Evolutionary conservation across 1,140 invertebrate species (phyloP), one percentile per base, ranked within the genome.

Genomic region (Drosophila setifemur): DNA sequence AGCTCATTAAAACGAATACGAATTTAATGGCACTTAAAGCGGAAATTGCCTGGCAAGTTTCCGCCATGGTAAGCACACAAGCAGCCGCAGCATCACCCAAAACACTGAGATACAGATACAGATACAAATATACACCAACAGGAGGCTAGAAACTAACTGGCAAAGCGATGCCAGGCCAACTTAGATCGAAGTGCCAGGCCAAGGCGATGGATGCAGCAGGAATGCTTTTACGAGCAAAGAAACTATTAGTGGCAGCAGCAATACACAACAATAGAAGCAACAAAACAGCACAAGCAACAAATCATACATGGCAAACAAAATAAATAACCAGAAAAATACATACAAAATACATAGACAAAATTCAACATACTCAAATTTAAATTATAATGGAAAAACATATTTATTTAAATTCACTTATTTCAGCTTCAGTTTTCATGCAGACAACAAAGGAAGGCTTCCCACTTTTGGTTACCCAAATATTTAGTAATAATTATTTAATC

Each of bases 21-120:
- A 88, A 86, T 88, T 88, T 88, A 88, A 88, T 88, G 86, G 79
- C 81, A 88, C 86, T 88, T 88, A 85, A 88, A 88, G 79, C 86
- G 86, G 86, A 88, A 88, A 88, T 88, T 88, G 86, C 86, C 86
- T 88, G 86, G 73, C 58, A 88, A 88, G 86, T 85, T 88, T 88
- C 81, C 79, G 78, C 73, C 47, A 69, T 63, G 78, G 45, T 48
- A 54, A 54, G 82, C 76, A 76, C 64, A 86, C 67, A 67, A 86
- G 37, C 49, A 58, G 18, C 47, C 47, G 23, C 49, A 58, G 23
- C 26, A 42, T 12, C 28, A 57, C 11, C 54, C 45, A 49, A 69
- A 14, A 47, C 42, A 43, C 58, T 33, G 16, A 37, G 12, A 7
- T 16, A 33, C 29, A 70, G 45, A 31, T 54, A 37, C 19, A 37